Base-by-base conservation (phyloP, 2,113 vertebrate species). In the Syrmaticus mikado region DNA sequence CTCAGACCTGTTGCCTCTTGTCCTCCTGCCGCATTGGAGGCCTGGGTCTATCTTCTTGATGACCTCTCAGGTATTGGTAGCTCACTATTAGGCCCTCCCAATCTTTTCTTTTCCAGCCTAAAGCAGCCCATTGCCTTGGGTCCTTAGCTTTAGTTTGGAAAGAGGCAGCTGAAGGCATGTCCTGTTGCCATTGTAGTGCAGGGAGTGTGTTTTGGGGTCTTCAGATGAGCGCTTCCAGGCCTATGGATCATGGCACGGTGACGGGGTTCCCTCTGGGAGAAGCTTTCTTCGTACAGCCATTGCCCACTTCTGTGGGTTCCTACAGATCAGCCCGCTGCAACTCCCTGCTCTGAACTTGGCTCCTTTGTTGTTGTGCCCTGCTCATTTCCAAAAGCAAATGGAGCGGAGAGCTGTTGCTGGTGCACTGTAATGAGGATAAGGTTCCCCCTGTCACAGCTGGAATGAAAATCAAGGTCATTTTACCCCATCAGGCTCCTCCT, bases 1-100 rank as follows among this genome's bases (percentile, higher is more conserved):
- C 1, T 66, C 28, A 15, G 16, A 40, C 12, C 43, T 13, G 2
- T 36, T 75, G 10, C 27, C 11, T n/a, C 17, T 41, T 13, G 5
- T 66, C 34, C 38, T 88, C 38, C 57, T 79, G 45, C 62, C 50
- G 7, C 0, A 17, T 5, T 32, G 15, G 14, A 32, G 46, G 25
- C 38, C 45, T 30, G 60, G 11, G 4, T 16, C 45, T 10, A 8
- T 16, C 43, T 21, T 43, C 34, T n/a, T 24, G 41, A 10, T 36
- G 10, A 2, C 22, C 52, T 73, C 68, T 58, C 48, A 19, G 66
- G 25, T 34, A 45, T 13, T 48, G 16, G 13, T 21, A 55, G 22
- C 20, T 64, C 13, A 34, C 19, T 40, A 1, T 64, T 12, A 58
- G 4, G 5, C 1, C 10, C 28, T 20, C 15, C 8, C 2, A 30